Conservation (phyloP, 2,113 vertebrate genomes). For the Nothoprocta pentlandii region DNA sequence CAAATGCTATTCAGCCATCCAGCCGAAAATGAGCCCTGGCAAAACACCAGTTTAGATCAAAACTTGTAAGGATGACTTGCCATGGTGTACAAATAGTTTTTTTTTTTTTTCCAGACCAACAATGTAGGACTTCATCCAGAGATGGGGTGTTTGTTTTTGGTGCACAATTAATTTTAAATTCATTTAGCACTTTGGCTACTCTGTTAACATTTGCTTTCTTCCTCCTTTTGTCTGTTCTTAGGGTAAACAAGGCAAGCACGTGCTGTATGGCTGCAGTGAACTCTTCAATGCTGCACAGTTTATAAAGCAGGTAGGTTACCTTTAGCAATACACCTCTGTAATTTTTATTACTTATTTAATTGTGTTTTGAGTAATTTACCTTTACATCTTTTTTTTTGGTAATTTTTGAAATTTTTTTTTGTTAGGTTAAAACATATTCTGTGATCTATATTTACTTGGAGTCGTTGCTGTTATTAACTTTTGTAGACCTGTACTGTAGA, state of each 20-base stretch:
- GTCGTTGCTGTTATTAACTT: not conserved
- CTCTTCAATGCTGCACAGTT: slow-evolving; percentile 96
- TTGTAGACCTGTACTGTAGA: not conserved
- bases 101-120: not conserved
- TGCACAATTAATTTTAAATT: not conserved
- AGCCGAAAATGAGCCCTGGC: not conserved
- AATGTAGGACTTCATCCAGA: not conserved
- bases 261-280: slow-evolving; percentile 97
- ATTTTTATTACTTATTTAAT: not conserved
- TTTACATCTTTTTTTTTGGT: not conserved
- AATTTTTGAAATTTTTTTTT: not conserved
- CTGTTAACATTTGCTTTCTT: not conserved
- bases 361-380: not conserved
- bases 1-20: not conserved
- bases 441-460: not conserved
- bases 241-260: slow-evolving; percentile 92
- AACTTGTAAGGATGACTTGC: not conserved
- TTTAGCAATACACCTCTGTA: not conserved
- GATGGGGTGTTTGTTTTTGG: not conserved
- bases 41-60: not conserved
- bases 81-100: not conserved
- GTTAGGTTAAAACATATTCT: not conserved
- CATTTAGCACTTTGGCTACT: not conserved
- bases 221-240: slow-evolving; percentile 51
- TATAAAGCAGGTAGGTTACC: slow-evolving; percentile 89